These are phyloP conservation scores for Pyrochroa serraticornis DNA, from an alignment of 2,888 invertebrate species.

Conservation along the genomic window DNA sequence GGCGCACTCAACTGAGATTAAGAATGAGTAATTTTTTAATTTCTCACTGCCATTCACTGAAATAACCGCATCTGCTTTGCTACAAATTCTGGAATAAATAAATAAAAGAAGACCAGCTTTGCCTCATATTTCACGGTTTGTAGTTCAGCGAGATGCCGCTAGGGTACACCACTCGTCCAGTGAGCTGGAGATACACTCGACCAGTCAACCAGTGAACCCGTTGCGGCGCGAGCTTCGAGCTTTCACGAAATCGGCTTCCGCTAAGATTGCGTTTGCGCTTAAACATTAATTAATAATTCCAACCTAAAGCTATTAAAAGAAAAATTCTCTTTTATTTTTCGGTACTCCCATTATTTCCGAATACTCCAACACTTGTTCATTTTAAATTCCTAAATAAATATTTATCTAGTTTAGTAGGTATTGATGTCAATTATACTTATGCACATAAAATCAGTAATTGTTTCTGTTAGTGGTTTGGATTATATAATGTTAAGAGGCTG, in stretches of 20 bases:
- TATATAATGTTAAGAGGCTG: too few species aligned
- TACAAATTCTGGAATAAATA: too few species aligned
- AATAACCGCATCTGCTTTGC: neutral
- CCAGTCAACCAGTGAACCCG: constrained; percentile 21
- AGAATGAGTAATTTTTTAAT: neutral
- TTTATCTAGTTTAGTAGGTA: neutral
- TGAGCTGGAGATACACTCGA: constrained; percentile 21
- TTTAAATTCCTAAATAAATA: too few species aligned
- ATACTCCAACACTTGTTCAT: too few species aligned
- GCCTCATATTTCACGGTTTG: constrained; percentile 52
- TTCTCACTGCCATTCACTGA: neutral
- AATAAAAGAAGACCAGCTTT: constrained; percentile 29
- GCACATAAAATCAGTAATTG: too few species aligned
- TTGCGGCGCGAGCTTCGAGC: neutral
- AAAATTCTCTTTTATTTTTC: too few species aligned
- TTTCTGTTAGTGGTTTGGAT: too few species aligned
- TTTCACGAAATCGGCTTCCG: neutral
- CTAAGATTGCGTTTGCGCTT: neutral
- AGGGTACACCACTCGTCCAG: constrained; percentile 44
- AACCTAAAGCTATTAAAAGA: neutral
- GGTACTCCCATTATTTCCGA: too few species aligned
- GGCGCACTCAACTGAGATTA: too few species aligned
- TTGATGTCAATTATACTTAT: neutral
- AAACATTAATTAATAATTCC: neutral
- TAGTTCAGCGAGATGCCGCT: constrained; percentile 44